A percentile compares a stretch with the other conserved stretches of the same genome.
Evolutionary conservation across 2,797 vertebrate species (phyloP).

Genomic region (Aldrovandia affinis): DNA sequence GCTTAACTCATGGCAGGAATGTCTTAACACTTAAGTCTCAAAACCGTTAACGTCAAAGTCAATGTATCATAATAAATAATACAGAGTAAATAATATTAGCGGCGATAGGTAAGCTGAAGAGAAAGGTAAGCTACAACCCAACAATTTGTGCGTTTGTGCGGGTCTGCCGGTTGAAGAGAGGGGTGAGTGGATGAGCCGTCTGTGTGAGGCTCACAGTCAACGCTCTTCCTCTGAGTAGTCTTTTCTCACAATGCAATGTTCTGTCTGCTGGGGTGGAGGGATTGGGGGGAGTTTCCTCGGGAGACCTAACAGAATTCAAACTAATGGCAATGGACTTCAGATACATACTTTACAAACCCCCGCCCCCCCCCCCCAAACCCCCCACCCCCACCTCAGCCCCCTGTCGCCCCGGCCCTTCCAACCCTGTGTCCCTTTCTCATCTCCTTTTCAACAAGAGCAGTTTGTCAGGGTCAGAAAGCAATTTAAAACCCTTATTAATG

Average conservation of each 20-base stretch:
- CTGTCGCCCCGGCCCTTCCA: conserved; percentile 43
- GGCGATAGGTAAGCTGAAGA: no score
- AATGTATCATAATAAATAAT: no score
- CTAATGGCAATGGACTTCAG: conserved; percentile 59
- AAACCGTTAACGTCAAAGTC: background rate
- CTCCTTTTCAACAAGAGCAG: conserved; percentile 75
- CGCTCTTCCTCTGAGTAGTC: conserved; percentile 51
- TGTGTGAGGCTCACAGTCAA: conserved; percentile 41
- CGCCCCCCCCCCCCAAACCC: conserved; percentile 35
- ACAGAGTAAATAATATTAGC: no score
- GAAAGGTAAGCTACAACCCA: background rate
- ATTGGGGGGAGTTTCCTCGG: conserved; percentile 35
- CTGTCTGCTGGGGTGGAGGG: conserved; percentile 44
- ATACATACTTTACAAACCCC: conserved; percentile 48
- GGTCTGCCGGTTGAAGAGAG: background rate
- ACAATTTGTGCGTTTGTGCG: background rate
- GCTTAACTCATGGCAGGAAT: background rate
- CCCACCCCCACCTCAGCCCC: conserved; percentile 13
- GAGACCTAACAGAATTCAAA: conserved; percentile 54
- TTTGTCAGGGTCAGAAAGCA: conserved; percentile 83
- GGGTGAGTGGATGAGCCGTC: conserved; percentile 48
- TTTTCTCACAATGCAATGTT: conserved; percentile 48
- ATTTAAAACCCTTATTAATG: conserved; percentile 87
- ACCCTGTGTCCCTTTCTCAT: conserved; percentile 54
- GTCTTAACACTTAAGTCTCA: background rate